These are phyloP conservation scores for Nyctibius grandis DNA, from an alignment of 2,797 vertebrate species.

Conservation along the genomic window DNA sequence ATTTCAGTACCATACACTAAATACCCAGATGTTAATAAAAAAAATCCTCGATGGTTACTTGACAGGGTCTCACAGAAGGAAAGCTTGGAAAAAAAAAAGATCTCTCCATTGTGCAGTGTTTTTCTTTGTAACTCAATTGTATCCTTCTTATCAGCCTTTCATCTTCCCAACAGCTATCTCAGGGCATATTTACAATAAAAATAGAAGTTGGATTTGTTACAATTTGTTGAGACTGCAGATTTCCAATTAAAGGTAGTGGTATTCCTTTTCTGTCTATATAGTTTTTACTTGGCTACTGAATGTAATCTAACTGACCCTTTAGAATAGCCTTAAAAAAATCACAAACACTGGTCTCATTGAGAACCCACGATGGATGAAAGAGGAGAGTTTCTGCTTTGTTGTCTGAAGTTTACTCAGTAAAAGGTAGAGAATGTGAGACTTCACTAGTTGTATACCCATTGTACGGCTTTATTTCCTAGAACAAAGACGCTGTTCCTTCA, in stretches of 20 bases:
- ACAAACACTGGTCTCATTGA: slow-evolving; percentile 18
- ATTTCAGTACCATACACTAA: background rate
- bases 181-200: slow-evolving; percentile 31
- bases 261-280: background rate
- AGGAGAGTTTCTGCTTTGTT: slow-evolving; percentile 14
- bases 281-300: background rate
- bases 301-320: slow-evolving; percentile 12
- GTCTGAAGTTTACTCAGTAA: slow-evolving; percentile 42
- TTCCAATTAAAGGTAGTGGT: background rate
- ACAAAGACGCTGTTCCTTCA: slow-evolving; percentile 64
- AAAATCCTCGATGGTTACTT: background rate
- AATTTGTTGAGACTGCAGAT: slow-evolving; percentile 37
- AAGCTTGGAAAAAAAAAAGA: background rate
- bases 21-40: background rate
- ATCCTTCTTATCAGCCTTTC: slow-evolving; percentile 10
- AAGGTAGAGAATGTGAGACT: slow-evolving; percentile 40
- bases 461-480: slow-evolving; percentile 62
- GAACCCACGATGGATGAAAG: slow-evolving; percentile 7
- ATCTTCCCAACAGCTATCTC: slow-evolving; percentile 23
- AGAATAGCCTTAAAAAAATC: slow-evolving; percentile 27
- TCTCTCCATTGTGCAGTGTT: background rate
- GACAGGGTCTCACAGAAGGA: background rate
- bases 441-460: slow-evolving; percentile 32
- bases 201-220: background rate
- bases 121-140: background rate